A percentile compares a stretch with the other conserved stretches of the same genome.
Conservation (phyloP, 2,797 vertebrate species). For the Sebastes itinus region DNA sequence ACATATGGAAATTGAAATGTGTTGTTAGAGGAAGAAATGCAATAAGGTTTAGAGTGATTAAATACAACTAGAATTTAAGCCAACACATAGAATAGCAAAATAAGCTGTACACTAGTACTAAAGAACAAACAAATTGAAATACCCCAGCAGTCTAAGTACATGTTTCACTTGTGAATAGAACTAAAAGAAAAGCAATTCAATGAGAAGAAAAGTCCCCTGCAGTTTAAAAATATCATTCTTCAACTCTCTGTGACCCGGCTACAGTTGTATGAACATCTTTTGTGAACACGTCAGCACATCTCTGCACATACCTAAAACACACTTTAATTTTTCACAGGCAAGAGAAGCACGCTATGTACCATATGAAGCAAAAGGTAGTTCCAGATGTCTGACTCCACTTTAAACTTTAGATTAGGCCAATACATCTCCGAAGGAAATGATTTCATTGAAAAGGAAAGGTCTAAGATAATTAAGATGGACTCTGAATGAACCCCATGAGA, state of each 20-base stretch:
- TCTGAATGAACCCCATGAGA: background rate
- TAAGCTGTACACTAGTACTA: background rate
- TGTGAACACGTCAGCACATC: conserved; percentile 8
- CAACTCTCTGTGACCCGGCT: background rate
- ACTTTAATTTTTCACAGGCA: conserved; percentile 21
- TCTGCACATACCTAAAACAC: conserved; percentile 10
- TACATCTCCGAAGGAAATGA: background rate
- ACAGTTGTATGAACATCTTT: background rate
- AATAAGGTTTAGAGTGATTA: background rate
- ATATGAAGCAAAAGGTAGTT: conserved; percentile 25
- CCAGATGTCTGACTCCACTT: conserved; percentile 54
- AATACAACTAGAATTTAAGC: background rate
- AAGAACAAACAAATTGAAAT: background rate
- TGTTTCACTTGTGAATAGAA: background rate
- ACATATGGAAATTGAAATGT: background rate
- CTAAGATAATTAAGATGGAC: background rate
- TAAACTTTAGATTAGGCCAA: conserved; percentile 12
- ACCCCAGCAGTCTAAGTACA: background rate
- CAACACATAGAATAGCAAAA: background rate
- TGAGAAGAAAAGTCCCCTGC: background rate
- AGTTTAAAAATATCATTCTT: background rate
- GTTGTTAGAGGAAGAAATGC: background rate
- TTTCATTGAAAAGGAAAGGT: background rate
- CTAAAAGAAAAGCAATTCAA: background rate
- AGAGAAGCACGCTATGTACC: conserved; percentile 29